Conservation (phyloP, 2,888 invertebrate genomes). For the Subacronicta megacephala region DNA sequence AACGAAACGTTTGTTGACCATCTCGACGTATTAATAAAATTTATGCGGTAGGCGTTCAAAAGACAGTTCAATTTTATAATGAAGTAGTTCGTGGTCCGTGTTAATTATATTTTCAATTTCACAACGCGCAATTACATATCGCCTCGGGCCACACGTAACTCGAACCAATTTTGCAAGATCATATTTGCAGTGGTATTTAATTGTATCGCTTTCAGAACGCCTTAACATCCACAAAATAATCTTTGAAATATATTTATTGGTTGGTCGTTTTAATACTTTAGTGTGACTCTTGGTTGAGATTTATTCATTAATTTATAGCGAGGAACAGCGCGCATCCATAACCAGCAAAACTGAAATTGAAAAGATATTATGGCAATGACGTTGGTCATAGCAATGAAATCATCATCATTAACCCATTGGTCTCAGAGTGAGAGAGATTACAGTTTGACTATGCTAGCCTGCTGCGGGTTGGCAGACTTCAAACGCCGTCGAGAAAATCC, state of each 20-base stretch:
- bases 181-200: constrained; percentile 66
- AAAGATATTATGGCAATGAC: too few species aligned
- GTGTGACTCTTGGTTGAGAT: constrained; percentile 17
- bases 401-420: too few species aligned
- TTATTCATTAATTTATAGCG: constrained; percentile 20
- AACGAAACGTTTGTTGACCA: constrained; percentile 50
- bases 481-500: too few species aligned
- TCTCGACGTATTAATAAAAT: constrained; percentile 57
- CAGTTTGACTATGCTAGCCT: too few species aligned
- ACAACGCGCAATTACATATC: constrained; percentile 69
- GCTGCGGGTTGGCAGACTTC: too few species aligned
- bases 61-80: constrained; percentile 80
- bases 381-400: too few species aligned
- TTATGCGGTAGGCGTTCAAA: constrained; percentile 73
- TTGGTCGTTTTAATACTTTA: constrained; percentile 20
- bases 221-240: constrained; percentile 46
- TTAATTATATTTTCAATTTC: constrained; percentile 86
- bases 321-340: constrained; percentile 4
- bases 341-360: constrained; percentile 1
- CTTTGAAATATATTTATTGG: constrained; percentile 40
- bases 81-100: constrained; percentile 73
- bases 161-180: constrained; percentile 66
- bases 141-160: constrained; percentile 69
- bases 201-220: constrained; percentile 51
- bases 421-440: too few species aligned